Conservation (phyloP, 2,113 vertebrate genomes). For the Propithecus coquereli region DNA sequence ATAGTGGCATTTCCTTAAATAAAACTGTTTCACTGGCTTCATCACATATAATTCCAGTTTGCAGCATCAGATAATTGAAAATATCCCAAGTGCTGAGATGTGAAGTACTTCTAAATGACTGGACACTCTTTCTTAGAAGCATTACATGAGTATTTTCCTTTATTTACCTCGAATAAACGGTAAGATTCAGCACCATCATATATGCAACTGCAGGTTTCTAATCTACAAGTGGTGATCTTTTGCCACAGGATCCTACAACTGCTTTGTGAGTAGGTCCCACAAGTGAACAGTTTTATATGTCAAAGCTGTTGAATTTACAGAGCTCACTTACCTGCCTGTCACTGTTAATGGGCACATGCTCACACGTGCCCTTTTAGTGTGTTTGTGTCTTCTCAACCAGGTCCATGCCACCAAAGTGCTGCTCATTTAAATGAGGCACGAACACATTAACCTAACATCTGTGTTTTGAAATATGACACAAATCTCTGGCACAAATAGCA, state of each 20-base stretch:
- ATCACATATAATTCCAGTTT: neutral
- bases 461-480: neutral
- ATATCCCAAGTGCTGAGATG: neutral
- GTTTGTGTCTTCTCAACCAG: accelerated
- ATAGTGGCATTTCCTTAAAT: constrained; percentile 38
- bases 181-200: neutral
- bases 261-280: neutral
- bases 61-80: neutral
- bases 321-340: neutral
- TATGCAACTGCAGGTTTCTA: neutral
- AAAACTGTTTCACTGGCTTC: constrained; percentile 11
- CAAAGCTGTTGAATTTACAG: neutral
- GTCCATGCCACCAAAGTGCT: neutral
- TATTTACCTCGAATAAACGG: neutral
- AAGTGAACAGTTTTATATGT: neutral
- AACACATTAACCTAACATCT: neutral
- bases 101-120: neutral
- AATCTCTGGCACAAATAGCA: neutral
- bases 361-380: neutral
- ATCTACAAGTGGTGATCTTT: neutral
- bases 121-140: neutral
- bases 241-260: neutral
- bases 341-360: neutral
- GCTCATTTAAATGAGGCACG: neutral
- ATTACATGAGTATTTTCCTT: neutral